These are phyloP conservation scores for Thomomys bottae DNA, from an alignment of 2,113 vertebrate species.

Conservation along the genomic window DNA sequence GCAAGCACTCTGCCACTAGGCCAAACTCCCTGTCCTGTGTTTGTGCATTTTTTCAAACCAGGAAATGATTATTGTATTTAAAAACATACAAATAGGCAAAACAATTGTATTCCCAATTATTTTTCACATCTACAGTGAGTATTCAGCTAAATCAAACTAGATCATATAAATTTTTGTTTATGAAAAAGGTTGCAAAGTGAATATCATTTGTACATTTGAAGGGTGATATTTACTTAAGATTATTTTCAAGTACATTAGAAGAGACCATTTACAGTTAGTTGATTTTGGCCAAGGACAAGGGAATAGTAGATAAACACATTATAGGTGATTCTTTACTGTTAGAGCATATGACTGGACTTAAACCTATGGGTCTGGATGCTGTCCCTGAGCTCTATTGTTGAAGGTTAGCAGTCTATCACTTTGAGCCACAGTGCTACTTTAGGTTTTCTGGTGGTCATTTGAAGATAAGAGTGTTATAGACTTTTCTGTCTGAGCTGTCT, in stretches of 20 bases:
- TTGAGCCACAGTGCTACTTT: too few relatives aligned
- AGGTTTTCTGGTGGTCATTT: too few relatives aligned
- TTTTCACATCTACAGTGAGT: background rate
- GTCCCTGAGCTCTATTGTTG: too few relatives aligned
- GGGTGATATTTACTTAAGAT: conserved; percentile 37
- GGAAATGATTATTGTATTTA: conserved; percentile 23
- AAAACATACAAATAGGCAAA: background rate
- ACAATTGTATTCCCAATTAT: background rate
- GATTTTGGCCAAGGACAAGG: background rate
- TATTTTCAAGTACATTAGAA: conserved; percentile 49
- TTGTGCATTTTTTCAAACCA: conserved; percentile 53
- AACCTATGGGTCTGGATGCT: background rate
- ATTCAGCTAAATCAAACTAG: conserved; percentile 16
- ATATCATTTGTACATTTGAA: conserved; percentile 54
- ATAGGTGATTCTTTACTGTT: conserved; percentile 31
- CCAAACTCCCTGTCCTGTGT: too few relatives aligned
- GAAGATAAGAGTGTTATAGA: too few relatives aligned
- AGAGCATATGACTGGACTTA: background rate
- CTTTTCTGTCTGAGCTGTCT: too few relatives aligned
- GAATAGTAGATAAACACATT: background rate
- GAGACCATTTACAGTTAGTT: conserved; percentile 31
- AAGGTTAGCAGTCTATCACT: too few relatives aligned
- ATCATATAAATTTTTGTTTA: background rate
- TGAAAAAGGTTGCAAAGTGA: conserved; percentile 37
- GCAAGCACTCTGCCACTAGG: too few relatives aligned